Base-by-base conservation (phyloP, 2,113 vertebrate species). In the Murina feae region DNA sequence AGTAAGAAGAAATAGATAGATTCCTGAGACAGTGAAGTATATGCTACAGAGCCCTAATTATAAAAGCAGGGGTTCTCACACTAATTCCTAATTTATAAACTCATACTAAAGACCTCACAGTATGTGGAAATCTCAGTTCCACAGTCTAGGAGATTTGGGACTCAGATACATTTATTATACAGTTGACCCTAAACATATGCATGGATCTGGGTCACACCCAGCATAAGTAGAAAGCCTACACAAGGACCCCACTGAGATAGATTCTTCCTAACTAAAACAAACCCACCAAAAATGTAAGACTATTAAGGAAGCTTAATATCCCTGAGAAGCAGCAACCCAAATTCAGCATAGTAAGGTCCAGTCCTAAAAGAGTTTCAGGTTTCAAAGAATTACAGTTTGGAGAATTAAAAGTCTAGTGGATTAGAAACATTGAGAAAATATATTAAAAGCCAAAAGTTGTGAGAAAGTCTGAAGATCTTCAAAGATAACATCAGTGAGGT, bases 151-250 rank as follows among this genome's bases (percentile, higher is more conserved):
- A 92, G 89, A 95, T 93, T 49, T 79, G 88, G 63, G 47, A 82
- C 63, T 94, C 82, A 86, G 89, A 90, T 95, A 95, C 37, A 91
- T 75, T 92, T 44, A 91, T 93, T 78, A 55, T 53, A 53, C 49
- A 55, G 39, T 28, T 79, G 68, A 82, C 79, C 71, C 35, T 71
- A 89, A 90, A 92, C 72, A 72, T 49, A 76, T 69, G 72, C 51
- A 47, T 47, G n/a, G 37, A 69, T 79, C 53, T 74, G 39, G 63
- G 65, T 94, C 68, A 95, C 69, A 90, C 35, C 23, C 82, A 74
- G 60, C 11, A 66, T 87, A 96, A 92, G 86, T 30, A 94, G 80
- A 94, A 86, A 92, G 32, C 30, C 49, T 32, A 86, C 72, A 30
- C 21, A 37, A 76, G 35, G 53, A 92, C 60, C 28, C 47, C 79